These are phyloP conservation scores for Chironomus striatipennis DNA, from an alignment of 1,140 invertebrate genomes.

Conservation along the genomic window DNA sequence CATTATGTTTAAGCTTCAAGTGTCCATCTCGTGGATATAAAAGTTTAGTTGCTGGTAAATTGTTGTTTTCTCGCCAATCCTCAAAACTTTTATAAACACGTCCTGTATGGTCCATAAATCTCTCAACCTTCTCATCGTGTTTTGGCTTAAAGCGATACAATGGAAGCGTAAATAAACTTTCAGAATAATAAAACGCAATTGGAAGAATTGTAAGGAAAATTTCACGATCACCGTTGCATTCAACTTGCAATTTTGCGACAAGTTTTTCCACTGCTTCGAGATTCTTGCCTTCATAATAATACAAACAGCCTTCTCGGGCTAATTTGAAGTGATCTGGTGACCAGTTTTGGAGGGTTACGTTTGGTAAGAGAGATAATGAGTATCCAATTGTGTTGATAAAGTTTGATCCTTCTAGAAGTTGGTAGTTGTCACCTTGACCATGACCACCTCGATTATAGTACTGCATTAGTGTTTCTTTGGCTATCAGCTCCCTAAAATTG, in stretches of 20 bases:
- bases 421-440: not conserved
- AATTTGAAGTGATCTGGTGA: not conserved
- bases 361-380: not conserved
- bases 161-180: not conserved
- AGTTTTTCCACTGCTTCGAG: not conserved
- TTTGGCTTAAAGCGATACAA: not conserved
- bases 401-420: not conserved
- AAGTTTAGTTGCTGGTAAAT: not conserved
- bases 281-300: slow-evolving; percentile 11
- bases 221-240: not conserved
- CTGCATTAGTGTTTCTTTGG: not conserved
- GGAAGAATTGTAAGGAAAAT: not conserved
- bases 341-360: not conserved
- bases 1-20: not conserved
- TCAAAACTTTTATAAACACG: slow-evolving; percentile 27
- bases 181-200: not conserved
- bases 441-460: slow-evolving; percentile 9
- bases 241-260: not conserved
- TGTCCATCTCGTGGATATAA: not conserved
- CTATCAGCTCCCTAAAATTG: not conserved
- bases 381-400: not conserved
- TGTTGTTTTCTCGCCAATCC: not conserved
- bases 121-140: slow-evolving; percentile 19
- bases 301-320: not conserved
- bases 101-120: slow-evolving; percentile 28